Evolutionary conservation across 2,113 vertebrate genomes (phyloP), one percentile per base, ranked within the genome.

Genomic region (Oncorhynchus masou): DNA sequence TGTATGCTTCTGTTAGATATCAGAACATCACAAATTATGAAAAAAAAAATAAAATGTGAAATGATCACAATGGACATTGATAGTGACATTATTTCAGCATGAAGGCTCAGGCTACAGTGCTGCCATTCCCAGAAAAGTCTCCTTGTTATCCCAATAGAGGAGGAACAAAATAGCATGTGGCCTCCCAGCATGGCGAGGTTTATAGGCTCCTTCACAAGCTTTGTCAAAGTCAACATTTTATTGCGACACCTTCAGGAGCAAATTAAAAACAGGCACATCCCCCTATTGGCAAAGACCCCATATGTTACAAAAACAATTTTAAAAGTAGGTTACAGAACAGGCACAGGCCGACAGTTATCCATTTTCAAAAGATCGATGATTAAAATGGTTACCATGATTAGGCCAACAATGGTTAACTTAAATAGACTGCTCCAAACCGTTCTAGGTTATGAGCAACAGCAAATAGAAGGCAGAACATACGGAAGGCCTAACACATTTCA

Each of bases 191-290:
- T 24, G 29, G 57, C 1, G 0, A n/a, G 45, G 64, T 70, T 80
- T 69, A 45, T 39, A 68, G 67, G 67, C 67, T 68, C 16, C 31
- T 34, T 5, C 4, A 81, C 73, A 74, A 69, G 66, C 71, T 76
- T n/a, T 24, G 22, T 68, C 24, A 25, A 80, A 72, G 75, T 20
- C 16, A 20, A 68, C 67, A 39, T 31, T 68, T 68, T 39, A 68
- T 68, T 39, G 67, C 67, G 19, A 68, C 67, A 68, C 67, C 67
- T 45, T 68, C 31, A n/a, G 67, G 31, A 31, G 29, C 67, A 34
- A 68, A 68, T 39, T 15, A 68, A 68, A 68, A 68, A 39, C 67
- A n/a, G 7, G 19, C 27, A 68, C 12, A n/a, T 5, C 5, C 29
- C 31, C 5, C 65, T 67, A 16, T 67, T 67, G 27, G 31, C 65